Base-by-base conservation (phyloP, 2,113 vertebrate species). In the Rhagologus leucostigma region DNA sequence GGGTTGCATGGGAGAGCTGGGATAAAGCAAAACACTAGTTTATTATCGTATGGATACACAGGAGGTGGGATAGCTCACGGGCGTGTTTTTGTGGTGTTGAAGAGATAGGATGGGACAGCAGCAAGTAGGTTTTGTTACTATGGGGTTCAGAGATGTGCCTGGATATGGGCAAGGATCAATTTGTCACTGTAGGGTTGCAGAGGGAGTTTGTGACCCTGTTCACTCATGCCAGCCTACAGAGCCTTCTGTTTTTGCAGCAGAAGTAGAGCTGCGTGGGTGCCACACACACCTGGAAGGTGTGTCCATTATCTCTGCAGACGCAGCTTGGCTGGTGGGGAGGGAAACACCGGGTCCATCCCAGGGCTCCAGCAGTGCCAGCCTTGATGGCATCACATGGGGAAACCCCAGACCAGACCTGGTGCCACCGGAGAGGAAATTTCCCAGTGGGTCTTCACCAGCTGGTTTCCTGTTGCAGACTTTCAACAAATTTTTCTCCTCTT, bases 341-440 rank as follows among this genome's bases (percentile, higher is more conserved):
- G 16, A 65, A 88, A 24, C 1, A 1, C 22, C 14, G 13, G 3
- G 13, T 60, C 7, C 4, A 2, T 33, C 27, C 20, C 19, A 11
- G 5, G 14, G 24, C 17, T 68, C 32, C 37, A 57, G 30, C 23
- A 77, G 37, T 2, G 1, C n/a, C 24, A 24, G 33, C 47, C 26
- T 24, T 0, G 0, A 33, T 1, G 1, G 24, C 69, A 55, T 41
- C 33, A 29, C 8, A 7, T 0, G 2, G 29, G 16, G 10, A 59
- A 76, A 49, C 16, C 41, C 8, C 23, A 65, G 17, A 39, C 2
- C 7, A 37, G 5, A 0, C 13, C 2, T 17, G 20, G 11, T 30
- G 19, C 20, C 24, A 68, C 22, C 0, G 0, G 8, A 52, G 64
- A 59, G 7, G 10, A 41, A 73, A 67, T 11, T 9, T 60, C 12